Evolutionary conservation across 2,113 vertebrate species (phyloP).

Genomic region (Oncorhynchus clarkii): DNA sequence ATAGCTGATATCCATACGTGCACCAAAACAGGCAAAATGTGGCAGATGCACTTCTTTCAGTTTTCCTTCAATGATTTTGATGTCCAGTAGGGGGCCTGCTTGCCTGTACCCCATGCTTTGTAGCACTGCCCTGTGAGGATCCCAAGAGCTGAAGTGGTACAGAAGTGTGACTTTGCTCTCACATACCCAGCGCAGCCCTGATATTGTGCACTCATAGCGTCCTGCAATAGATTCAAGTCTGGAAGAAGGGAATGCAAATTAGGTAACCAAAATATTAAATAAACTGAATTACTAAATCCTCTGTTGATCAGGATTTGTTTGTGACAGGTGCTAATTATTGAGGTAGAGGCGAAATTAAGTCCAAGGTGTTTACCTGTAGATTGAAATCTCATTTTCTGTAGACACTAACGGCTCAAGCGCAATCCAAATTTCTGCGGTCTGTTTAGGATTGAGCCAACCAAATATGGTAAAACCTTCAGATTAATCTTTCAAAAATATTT

Average conservation of each 20-base stretch:
- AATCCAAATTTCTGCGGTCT: not conserved
- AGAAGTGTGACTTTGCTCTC: not conserved
- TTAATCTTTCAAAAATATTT: too few relatives aligned
- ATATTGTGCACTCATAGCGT: conserved; percentile 12
- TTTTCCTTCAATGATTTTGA: conserved; percentile 7
- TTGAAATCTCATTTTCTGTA: not conserved
- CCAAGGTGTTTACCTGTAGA: not conserved
- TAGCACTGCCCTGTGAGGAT: not conserved
- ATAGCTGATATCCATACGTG: not conserved
- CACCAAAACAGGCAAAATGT: conserved; percentile 28
- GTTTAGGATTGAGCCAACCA: not conserved
- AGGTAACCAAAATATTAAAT: not conserved
- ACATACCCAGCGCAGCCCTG: conserved; percentile 15
- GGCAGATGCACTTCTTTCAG: conserved; percentile 15
- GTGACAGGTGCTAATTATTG: too few relatives aligned
- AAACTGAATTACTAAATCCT: too few relatives aligned
- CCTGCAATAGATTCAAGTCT: not conserved
- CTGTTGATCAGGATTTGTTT: too few relatives aligned
- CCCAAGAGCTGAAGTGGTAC: conserved; percentile 18
- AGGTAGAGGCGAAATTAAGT: not conserved
- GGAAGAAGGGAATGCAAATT: not conserved
- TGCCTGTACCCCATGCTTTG: not conserved
- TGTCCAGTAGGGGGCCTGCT: conserved; percentile 13
- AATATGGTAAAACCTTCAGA: not conserved
- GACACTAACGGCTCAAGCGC: not conserved